Evolutionary conservation across 2,888 invertebrate genomes (phyloP), one percentile per base, ranked within the genome.

Genomic region (Hylaea fasciaria): DNA sequence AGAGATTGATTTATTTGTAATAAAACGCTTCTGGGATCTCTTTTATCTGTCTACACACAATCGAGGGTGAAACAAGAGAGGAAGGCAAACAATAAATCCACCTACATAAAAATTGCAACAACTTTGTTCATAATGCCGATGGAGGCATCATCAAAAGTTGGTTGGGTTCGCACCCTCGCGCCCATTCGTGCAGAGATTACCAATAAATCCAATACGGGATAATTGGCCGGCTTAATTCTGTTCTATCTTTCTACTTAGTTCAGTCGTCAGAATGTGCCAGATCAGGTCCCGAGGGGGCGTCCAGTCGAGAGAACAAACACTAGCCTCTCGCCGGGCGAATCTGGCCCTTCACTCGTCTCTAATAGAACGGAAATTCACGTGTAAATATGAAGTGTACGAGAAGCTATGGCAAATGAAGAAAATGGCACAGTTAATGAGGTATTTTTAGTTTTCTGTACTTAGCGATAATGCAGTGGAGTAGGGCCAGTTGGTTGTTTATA

Each of bases 171-270:
- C 92, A 91, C 92, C 92, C 92, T 91, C 90, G 88, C 90, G 90
- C 89, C 87, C 86, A 89, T 91, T 91, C 92, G 92, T 92, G 92
- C 91, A 90, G 87, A 91, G 92, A 92, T 92, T 92, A 92, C 92
- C 92, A 92, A 92, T 92, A 92, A 92, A 92, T 92, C 92, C 91
- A 92, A 92, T 92, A 91, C 91, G 92, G 91, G 92, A 92, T 92
- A 92, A 92, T 92, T 92, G 92, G 91, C 89, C 89, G 89, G 91
- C 92, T 92, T 92, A 92, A 92, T 91, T 92, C 91, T 91, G 88
- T 91, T 89, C 92, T 91, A 92, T 92, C 92, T 92, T 91, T 91
- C 91, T 92, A 91, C 92, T 92, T 91, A 91, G 90, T 91, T 90
- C 91, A 91, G 91, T 91, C 91, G 91, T 91, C 91, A 92, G 91